Evolutionary conservation across 2,888 invertebrate species (phyloP), one percentile per base, ranked within the genome.

Genomic region (Cloeon dipterum): DNA sequence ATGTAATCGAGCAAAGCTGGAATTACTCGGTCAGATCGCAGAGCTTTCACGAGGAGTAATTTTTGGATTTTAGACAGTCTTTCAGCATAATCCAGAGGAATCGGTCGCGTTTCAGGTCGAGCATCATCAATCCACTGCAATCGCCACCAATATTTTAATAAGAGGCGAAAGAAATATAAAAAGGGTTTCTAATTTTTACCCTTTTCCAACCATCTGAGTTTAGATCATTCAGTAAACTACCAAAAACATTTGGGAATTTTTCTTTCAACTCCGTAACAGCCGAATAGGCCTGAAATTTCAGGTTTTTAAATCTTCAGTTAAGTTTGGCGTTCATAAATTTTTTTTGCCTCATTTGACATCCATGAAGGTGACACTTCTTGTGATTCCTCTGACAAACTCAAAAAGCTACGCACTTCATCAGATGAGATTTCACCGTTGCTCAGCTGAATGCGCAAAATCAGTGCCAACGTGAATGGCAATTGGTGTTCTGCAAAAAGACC

Each of bases 401-500:
- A 89, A 60, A 91, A 91, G 52, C 88, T 83, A 19, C n/a, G n/a
- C n/a, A 91, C 53, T 50, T 89, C 74, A 5, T 57, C 50, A 48
- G 81, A 83, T 1, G 52, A 55, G 2, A 89, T 56, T 17, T 59
- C 50, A 0, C 58, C 65, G 5, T 68, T 63, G 46, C 74, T 75
- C 52, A 77, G 73, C 46, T 86, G 73, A 43, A 91, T 54, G 51
- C 79, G 82, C 13, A 75, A 70, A 41, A 82, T 73, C 61, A 91
- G 86, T 70, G 86, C 85, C 55, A 91, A 83, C 0, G 89, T 88
- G 54, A 73, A 89, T 17, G 91, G 60, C 21, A 91, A 59, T 53
- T 91, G 89, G 59, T 91, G 88, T 32, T 73, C 73, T 54, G 89
- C 86, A 55, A 91, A 89, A 45, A 89, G 81, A 36, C 89, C 82